Evolutionary conservation across 2,888 invertebrate species (phyloP).

Genomic region (Lysandra coridon): DNA sequence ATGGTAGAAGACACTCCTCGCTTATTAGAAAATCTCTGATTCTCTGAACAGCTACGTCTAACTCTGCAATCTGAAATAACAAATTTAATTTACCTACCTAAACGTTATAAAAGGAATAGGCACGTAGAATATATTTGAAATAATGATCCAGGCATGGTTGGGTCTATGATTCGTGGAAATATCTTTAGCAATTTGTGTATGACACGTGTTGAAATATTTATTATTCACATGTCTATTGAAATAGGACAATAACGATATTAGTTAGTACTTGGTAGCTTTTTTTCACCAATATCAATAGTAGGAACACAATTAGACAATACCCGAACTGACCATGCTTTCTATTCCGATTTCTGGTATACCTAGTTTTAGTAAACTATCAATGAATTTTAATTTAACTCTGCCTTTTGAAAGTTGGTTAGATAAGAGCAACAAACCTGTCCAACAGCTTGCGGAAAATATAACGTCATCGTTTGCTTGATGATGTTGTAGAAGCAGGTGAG

Average conservation of each 20-base stretch:
- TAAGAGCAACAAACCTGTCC: constrained; percentile 58
- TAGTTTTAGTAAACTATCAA: too few species aligned
- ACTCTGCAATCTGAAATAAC: constrained; percentile 64
- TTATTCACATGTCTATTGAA: too few species aligned
- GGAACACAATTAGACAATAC: too few species aligned
- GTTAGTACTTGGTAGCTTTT: too few species aligned
- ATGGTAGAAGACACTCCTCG: constrained; percentile 62
- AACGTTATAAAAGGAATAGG: background rate
- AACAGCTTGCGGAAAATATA: constrained; percentile 83
- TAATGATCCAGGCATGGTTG: background rate
- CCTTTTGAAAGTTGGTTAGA: background rate
- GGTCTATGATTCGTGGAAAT: background rate
- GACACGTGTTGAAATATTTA: background rate
- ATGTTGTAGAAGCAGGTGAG: constrained; percentile 87
- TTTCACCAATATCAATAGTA: too few species aligned
- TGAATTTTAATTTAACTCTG: too few species aligned
- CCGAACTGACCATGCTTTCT: background rate
- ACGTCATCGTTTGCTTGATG: constrained; percentile 85
- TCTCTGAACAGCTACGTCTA: constrained; percentile 70
- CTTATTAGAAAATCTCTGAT: constrained; percentile 67
- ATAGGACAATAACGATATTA: too few species aligned
- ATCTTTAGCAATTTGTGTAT: background rate
- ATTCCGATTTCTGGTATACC: background rate
- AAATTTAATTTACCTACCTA: background rate
- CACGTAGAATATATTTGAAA: background rate